phyloP scores from a whole-genome alignment of 2,113 vertebrate genomes.

The Neogale vison region DNA sequence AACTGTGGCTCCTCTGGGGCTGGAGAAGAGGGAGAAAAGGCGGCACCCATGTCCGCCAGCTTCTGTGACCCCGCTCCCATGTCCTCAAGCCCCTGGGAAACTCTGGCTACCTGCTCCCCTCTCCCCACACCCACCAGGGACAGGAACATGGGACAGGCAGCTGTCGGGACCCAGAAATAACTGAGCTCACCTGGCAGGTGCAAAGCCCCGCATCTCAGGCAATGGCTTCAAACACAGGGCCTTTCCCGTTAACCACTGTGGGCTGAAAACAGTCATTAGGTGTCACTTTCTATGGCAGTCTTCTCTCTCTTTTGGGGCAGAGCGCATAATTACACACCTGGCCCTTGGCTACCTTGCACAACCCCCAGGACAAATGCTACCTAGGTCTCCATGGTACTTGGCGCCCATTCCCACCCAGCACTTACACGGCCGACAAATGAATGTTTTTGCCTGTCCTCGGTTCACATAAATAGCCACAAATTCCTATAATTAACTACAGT shows the following conservation, averaged over 20 bases:
- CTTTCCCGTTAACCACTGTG: constrained; percentile 78
- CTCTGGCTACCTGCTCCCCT: constrained; percentile 44
- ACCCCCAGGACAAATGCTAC: constrained; percentile 82
- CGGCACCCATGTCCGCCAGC: neutral
- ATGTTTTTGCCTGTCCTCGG: constrained; percentile 88
- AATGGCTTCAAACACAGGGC: constrained; percentile 76
- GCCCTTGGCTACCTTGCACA: constrained; percentile 63
- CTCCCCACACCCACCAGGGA: neutral
- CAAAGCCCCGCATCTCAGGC: constrained; percentile 72
- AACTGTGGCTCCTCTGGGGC: constrained; percentile 82
- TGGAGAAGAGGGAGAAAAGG: constrained; percentile 76
- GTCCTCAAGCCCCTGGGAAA: constrained; percentile 45
- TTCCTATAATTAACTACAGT: constrained; percentile 90
- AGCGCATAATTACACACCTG: constrained; percentile 83
- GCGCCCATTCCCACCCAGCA: constrained; percentile 85
- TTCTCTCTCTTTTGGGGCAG: constrained; percentile 70
- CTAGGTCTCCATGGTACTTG: constrained; percentile 77
- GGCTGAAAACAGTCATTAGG: constrained; percentile 85
- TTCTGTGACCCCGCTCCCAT: neutral
- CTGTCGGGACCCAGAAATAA: constrained; percentile 79
- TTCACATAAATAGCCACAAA: constrained; percentile 89
- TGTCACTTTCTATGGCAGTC: constrained; percentile 80
- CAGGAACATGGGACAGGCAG: neutral
- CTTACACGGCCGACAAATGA: constrained; percentile 87
- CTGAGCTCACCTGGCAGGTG: constrained; percentile 84